Evolutionary conservation across 2,888 invertebrate species (phyloP).

Genomic region (Trilocha varians): DNA sequence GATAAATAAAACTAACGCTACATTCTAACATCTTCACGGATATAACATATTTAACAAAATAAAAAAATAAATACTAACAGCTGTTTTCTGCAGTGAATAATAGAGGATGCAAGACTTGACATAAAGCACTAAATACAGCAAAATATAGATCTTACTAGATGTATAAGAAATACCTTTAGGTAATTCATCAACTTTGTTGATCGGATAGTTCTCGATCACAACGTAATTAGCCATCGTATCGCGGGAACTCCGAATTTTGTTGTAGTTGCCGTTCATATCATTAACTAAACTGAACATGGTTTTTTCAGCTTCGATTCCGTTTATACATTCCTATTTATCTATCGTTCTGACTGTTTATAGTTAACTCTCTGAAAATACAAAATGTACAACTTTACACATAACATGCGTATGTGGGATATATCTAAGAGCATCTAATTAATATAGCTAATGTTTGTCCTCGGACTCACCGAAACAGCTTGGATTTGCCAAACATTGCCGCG

Average conservation of each 20-base stretch:
- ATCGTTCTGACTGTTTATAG: not conserved
- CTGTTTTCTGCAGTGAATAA: slow-evolving; percentile 9
- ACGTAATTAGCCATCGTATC: not conserved
- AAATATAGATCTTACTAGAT: not conserved
- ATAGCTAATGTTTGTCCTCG: slow-evolving; percentile 42
- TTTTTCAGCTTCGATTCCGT: not conserved
- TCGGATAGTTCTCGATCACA: not conserved
- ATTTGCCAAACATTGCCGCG: slow-evolving; percentile 57
- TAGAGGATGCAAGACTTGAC: slow-evolving; percentile 3
- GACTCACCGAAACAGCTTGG: slow-evolving; percentile 59
- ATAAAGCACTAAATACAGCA: not conserved
- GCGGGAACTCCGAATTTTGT: not conserved
- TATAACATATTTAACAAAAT: slow-evolving; percentile 27
- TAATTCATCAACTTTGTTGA: not conserved
- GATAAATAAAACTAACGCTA: slow-evolving; percentile 42
- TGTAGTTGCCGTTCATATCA: not conserved
- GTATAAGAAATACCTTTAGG: not conserved
- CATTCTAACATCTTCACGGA: slow-evolving; percentile 29
- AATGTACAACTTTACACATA: not conserved
- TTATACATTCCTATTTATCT: not conserved
- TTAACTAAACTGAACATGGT: not conserved
- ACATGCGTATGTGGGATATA: slow-evolving; percentile 8
- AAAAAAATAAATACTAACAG: slow-evolving; percentile 27
- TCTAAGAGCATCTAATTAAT: slow-evolving; percentile 35
- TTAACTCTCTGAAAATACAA: not conserved